Evolutionary conservation across 37 sponge, comb jelly and placozoan genomes (phyloP).

Genomic region (Aphrocallistes beatrix): DNA sequence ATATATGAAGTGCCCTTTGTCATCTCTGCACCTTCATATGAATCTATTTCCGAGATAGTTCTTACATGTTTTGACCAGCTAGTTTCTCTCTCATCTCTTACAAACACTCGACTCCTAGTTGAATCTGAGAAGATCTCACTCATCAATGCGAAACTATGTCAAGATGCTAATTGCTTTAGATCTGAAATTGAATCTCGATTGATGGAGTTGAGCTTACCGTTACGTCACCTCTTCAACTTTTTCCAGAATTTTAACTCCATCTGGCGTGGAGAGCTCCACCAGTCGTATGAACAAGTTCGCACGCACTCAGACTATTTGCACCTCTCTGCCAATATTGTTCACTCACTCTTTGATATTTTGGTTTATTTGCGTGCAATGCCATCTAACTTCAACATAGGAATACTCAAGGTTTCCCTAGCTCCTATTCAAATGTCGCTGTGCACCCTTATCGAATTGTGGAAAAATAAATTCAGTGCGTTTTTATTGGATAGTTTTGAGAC

Average conservation of each 20-base stretch:
- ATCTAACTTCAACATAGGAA: background rate
- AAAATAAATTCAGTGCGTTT: background rate
- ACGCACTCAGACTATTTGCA: background rate
- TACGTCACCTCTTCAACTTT: constrained; percentile 3
- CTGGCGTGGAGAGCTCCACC: background rate
- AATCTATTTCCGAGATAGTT: background rate
- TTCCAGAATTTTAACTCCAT: background rate
- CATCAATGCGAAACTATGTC: background rate
- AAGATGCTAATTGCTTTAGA: background rate
- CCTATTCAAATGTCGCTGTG: background rate
- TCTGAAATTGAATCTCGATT: background rate
- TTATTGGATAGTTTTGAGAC: background rate
- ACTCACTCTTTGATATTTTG: background rate
- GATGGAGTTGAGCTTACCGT: background rate
- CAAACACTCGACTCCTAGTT: background rate
- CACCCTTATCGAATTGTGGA: background rate
- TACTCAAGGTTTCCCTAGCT: background rate
- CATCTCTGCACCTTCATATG: background rate
- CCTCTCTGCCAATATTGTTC: background rate
- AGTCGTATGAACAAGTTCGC: background rate
- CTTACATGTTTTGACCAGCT: background rate
- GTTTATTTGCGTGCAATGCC: background rate
- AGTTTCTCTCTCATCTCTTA: background rate
- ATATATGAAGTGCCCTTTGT: background rate
- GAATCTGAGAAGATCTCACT: background rate